Conservation (phyloP, 2,113 vertebrate genomes). For the Mesembrinibis cayennensis region DNA sequence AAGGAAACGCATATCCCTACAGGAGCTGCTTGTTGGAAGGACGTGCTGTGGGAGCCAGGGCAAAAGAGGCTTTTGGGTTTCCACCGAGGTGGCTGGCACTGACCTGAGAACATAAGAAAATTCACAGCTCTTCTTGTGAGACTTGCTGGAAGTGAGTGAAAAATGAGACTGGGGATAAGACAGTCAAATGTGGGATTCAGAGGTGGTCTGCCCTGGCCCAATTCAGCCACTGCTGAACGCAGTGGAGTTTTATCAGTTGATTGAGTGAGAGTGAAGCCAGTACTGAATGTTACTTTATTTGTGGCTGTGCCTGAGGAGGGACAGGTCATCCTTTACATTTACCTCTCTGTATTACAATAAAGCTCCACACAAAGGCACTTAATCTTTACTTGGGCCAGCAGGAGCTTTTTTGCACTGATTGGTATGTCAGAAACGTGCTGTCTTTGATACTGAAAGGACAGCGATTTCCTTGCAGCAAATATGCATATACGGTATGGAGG, state of each 20-base stretch:
- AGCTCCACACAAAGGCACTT: background rate
- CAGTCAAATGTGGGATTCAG: background rate
- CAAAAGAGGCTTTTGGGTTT: background rate
- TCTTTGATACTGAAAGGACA: slow-evolving; percentile 16
- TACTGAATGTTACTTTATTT: background rate
- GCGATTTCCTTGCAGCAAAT: background rate
- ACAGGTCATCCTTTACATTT: background rate
- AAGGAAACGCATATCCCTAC: background rate
- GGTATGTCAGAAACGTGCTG: background rate
- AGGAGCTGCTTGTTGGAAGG: background rate
- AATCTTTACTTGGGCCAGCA: background rate
- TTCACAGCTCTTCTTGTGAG: background rate
- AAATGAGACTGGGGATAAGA: background rate
- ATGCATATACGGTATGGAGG: background rate
- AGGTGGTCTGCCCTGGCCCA: background rate
- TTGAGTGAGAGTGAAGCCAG: background rate
- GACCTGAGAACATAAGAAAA: background rate
- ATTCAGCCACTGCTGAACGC: background rate
- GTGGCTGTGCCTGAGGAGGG: background rate
- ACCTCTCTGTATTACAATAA: background rate
- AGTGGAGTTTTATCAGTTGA: background rate
- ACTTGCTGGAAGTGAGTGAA: background rate
- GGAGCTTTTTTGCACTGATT: background rate
- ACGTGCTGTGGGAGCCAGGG: rapidly evolving
- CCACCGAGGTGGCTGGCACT: background rate